Base-by-base conservation (phyloP, 2,797 vertebrate genomes). In the Falco columbarius region DNA sequence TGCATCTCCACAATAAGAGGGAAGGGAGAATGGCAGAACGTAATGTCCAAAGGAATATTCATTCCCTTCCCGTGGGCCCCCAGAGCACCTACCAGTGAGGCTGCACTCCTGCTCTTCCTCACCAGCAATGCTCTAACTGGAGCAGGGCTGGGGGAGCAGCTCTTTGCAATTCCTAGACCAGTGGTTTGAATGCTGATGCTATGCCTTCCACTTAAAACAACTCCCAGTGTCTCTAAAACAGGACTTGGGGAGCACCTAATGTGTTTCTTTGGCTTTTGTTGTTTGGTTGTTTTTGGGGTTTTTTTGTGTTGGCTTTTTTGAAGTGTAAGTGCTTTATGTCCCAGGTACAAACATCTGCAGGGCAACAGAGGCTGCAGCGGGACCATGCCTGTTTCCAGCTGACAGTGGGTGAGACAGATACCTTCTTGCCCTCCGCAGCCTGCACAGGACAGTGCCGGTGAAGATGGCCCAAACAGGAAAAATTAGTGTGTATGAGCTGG, bases 71-170 rank as follows among this genome's bases (percentile, higher is more conserved):
- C 1, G 1, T 6, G 27, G 21, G n/a, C 3, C 16, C 36, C 49
- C 0, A 0, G n/a, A 67, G n/a, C 38, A 85, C 17, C 38, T 6
- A 23, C 32, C n/a, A 34, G 22, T 0, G 0, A 79, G 62, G 40
- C 30, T 66, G 49, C 7, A 4, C n/a, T 82, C 40, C 34, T 49
- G 30, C 16, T 67, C 8, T 59, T 70, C 51, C 49, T 24, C 27
- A 1, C 13, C 72, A 32, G 16, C 1, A 3, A 38, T 34, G 24
- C 26, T 82, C 15, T 65, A 34, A 65, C 44, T 2, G 12, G 30
- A 23, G 38, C 6, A 5, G 20, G 54, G 18, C 38, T 2, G 0
- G 1, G 12, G 10, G 2, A 68, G 34, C 59, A 55, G 22, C 6
- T 42, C 55, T 34, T 61, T 13, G 36, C 34, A 65, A 15, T 58